A percentile compares a stretch with the other conserved stretches of the same genome.
Evolutionary conservation across 2,113 vertebrate species (phyloP).

Genomic region (Tringa solitaria): DNA sequence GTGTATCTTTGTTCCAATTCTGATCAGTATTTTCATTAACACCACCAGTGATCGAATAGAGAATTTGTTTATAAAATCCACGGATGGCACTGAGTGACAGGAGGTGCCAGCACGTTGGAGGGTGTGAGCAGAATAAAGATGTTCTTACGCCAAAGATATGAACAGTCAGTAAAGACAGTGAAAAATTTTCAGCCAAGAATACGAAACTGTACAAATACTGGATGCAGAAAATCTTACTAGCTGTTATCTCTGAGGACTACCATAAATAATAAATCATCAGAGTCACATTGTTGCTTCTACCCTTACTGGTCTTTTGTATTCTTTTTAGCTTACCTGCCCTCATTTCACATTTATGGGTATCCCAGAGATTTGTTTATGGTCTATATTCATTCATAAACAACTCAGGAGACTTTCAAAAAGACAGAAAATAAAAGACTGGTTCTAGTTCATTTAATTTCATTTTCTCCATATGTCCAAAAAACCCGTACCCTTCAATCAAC

Average conservation of each 20-base stretch:
- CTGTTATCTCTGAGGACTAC: not conserved
- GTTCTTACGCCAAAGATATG: not conserved
- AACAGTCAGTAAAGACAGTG: not conserved
- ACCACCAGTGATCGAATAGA: accelerated
- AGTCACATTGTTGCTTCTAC: not conserved
- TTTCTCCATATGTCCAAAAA: not conserved
- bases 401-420: not conserved
- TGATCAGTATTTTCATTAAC: not conserved
- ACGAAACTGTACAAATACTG: not conserved
- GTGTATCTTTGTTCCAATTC: not conserved
- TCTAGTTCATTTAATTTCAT: accelerated
- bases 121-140: not conserved
- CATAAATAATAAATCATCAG: not conserved
- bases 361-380: not conserved
- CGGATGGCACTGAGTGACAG: accelerated
- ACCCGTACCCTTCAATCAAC: not conserved
- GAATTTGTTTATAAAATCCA: not conserved
- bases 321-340: not conserved
- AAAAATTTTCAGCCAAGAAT: not conserved
- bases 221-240: not conserved
- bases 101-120: not conserved
- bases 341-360: not conserved
- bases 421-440: not conserved
- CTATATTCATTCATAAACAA: not conserved
- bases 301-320: not conserved